A percentile compares a stretch with the other conserved stretches of the same genome.
phyloP scores from a whole-genome alignment of 2,888 invertebrate genomes.

The Caenorhabditis doughertyi region DNA sequence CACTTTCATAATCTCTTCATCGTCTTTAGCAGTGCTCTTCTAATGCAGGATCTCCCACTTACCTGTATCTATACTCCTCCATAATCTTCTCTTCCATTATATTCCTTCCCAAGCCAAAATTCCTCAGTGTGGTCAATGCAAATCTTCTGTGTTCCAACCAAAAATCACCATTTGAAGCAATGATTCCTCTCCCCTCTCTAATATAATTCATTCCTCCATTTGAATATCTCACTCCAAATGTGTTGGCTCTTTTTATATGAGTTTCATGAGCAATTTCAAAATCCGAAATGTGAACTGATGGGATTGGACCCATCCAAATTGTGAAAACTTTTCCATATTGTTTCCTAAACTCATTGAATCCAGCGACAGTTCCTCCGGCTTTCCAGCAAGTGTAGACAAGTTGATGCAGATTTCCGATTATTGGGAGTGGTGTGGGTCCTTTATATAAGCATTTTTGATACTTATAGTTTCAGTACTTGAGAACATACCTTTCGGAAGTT shows the following conservation, averaged over 20 bases:
- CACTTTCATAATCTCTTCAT: no score
- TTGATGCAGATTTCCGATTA: conserved; percentile 53
- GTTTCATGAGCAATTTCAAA: conserved; percentile 52
- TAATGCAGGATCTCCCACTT: neutral
- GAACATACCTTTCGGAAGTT: neutral
- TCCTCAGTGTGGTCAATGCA: conserved; percentile 62
- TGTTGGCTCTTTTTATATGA: conserved; percentile 38
- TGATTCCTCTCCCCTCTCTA: conserved; percentile 58
- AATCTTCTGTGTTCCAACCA: conserved; percentile 68
- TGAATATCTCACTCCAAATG: conserved; percentile 25
- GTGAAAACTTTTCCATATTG: conserved; percentile 56
- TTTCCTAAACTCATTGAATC: conserved; percentile 29
- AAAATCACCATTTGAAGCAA: conserved; percentile 50
- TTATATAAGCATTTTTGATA: neutral
- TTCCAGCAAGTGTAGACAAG: conserved; percentile 18
- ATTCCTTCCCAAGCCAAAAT: conserved; percentile 67
- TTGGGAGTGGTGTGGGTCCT: conserved; percentile 39
- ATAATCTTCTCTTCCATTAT: conserved; percentile 70
- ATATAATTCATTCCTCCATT: conserved; percentile 37
- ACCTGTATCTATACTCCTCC: conserved; percentile 59
- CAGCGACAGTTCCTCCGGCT: conserved; percentile 25
- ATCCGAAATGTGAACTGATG: conserved; percentile 46
- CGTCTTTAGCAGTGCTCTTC: no score
- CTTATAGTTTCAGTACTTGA: neutral
- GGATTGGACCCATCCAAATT: conserved; percentile 49